Evolutionary conservation across 2,888 invertebrate species (phyloP), one percentile per base, ranked within the genome.

Genomic region (Tenthredo livida): DNA sequence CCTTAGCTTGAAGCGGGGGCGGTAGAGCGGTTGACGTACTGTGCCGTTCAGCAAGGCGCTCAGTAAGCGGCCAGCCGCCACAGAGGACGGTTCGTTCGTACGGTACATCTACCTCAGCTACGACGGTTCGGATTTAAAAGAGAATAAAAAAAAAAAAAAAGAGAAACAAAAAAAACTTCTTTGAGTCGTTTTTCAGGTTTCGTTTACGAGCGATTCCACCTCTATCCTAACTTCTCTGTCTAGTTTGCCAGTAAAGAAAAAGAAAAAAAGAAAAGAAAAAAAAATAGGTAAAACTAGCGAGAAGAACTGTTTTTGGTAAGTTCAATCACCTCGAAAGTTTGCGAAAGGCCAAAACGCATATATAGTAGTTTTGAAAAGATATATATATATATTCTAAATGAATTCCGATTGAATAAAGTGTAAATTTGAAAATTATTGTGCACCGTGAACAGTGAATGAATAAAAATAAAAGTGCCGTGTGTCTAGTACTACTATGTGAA

Each of bases 11-110:
- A 83, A 70, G 83, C 83, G 83, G 83, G 83, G 83, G 83, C 83
- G 83, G 58, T 77, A 21, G 67, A 43, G 33, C 83, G 83, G 67
- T 83, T 43, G 65, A 70, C 83, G 83, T 37, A 50, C 25, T 17
- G 67, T 67, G 47, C 87, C 87, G 91, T 89, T 88, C 87, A 88
- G 88, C 89, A 88, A 88, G 89, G 86, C 88, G 88, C 90, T 92
- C 90, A 93, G 93, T 93, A 90, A 91, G 92, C 92, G 93, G 92
- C 91, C 89, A 91, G 90, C 92, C 92, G 93, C 91, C 91, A 90
- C 88, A 86, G 73, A 78, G 78, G 61, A 88, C 85, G 88, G 86
- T 50, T 88, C 87, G 88, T 86, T 84, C 86, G 86, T 87, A 84
- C 40, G 82, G 5, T 43, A 70, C 72, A 85, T 47, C 83, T 87